Base-by-base conservation (phyloP, 2,888 invertebrate genomes). In the Adineta ricciae region DNA sequence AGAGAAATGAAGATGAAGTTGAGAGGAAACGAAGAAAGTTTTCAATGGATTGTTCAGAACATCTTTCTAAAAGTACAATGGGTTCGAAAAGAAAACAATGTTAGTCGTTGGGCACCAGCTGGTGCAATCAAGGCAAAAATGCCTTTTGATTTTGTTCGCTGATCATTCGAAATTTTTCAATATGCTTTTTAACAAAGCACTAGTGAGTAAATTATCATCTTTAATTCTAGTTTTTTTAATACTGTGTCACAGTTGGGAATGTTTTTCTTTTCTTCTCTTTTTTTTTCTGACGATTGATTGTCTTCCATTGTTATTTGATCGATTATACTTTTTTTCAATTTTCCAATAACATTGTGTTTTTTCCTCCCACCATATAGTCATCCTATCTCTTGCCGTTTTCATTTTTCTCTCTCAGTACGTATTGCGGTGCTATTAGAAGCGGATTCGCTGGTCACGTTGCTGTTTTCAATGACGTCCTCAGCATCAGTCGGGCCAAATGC, bases 381-480 rank as follows among this genome's bases (percentile, higher is more conserved):
- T 46, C 46, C 46, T 64, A 64, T 64, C 64, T 64, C 32, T 64
- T 64, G 19, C 32, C 32, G 32, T 64, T 32, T 64, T 64, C 32
- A 8, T 32, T 64, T 32, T 27, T 19, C 27, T 64, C 41, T 24
- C 14, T 41, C n/a, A 78, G 14, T 78, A 11, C 38, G n/a, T 41
- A 78, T 78, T 41, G 41, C 24, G 78, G n/a, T 41, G 21, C 41
- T 14, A 78, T 78, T 78, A 21, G 24, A 78, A 78, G 41, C 78
- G 78, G 78, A 38, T 78, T 78, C 78, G 78, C 78, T 41, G 41
- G 32, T 32, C 64, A 64, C 64, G 64, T 64, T 64, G 64, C 8
- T 78, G 78, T 24, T 24, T 78, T 38, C 2, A 78, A 78, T 78
- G 38, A 78, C 41, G 38, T 78, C 41, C 8, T 11, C 46, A 3